Evolutionary conservation across 1,140 invertebrate genomes (phyloP).

Genomic region (Heliconius eleuchia): DNA sequence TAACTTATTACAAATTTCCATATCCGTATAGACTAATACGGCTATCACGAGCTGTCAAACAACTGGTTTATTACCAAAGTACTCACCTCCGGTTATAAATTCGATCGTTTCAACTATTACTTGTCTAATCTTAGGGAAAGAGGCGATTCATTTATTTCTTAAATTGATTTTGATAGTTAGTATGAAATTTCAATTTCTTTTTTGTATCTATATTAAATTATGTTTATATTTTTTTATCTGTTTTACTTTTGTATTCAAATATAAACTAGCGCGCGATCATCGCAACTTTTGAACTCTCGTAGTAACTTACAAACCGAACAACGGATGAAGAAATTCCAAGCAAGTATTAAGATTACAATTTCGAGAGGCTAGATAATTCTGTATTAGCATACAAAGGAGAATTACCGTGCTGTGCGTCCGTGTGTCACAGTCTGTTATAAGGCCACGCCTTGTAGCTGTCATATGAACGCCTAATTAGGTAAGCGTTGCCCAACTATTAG

Average conservation of each 20-base stretch:
- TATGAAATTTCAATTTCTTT: not conserved
- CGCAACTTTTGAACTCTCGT: conserved; percentile 23
- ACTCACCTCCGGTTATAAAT: conserved; percentile 22
- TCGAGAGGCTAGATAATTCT: conserved; percentile 76
- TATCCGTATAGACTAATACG: conserved; percentile 23
- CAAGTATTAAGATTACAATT: conserved; percentile 78
- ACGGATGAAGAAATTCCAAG: conserved; percentile 76
- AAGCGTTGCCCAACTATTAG: conserved; percentile 51
- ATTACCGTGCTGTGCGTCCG: conserved; percentile 73
- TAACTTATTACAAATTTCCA: conserved; percentile 17
- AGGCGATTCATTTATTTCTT: conserved; percentile 1
- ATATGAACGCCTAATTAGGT: conserved; percentile 76
- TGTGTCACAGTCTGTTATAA: conserved; percentile 68
- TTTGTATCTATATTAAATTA: not conserved
- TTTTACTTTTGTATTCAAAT: not conserved
- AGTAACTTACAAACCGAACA: conserved; percentile 47
- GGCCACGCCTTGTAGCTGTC: conserved; percentile 77
- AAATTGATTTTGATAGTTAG: not conserved
- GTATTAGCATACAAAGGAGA: conserved; percentile 79
- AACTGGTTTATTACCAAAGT: conserved; percentile 24
- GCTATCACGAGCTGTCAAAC: conserved; percentile 30
- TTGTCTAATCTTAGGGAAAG: conserved; percentile 16
- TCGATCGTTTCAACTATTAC: conserved; percentile 13
- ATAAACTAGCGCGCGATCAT: conserved; percentile 5
- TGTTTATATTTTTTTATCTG: conserved; percentile 8